Base-by-base conservation (phyloP, 2,888 invertebrate genomes). In the Marasmarcha lunaedactyla region DNA sequence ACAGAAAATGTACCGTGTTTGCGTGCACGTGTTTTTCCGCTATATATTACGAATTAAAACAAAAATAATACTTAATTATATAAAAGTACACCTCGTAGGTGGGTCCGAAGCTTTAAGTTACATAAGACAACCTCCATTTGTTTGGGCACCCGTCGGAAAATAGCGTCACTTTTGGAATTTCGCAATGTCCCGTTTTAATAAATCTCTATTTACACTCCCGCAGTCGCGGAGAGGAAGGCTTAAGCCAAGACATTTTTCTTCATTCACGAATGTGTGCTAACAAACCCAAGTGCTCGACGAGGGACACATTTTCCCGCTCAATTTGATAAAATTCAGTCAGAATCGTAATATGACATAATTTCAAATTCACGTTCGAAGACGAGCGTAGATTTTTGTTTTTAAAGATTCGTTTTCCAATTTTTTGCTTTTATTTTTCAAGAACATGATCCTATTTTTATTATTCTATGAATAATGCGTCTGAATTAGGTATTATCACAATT, bases 201-300 rank as follows among this genome's bases (percentile, higher is more conserved):
- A 81, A 81, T 79, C 79, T 81, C 71, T 77, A 78, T 81, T 79
- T 76, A 71, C 73, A 69, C 70, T 70, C 71, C 71, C 57, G 58
- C 62, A 65, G 69, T 61, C 68, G 67, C 63, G 61, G 71, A 71
- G 74, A 68, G 71, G 71, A 69, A 71, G 76, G 71, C 77, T 77
- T 78, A 76, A 72, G 72, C 73, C 64, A 60, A 70, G 71, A 77
- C 78, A 81, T 81, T 78, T 79, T 79, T 81, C 79, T 79, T 79
- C 78, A 81, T 81, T 78, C 76, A 59, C 67, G 59, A 67, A 69
- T 72, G 63, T 72, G 72, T 65, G 71, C 71, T 74, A 71, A 76
- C 74, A 73, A 76, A 74, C 63, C 68, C 60, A 55, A 49, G 61
- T 67, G 58, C 58, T 60, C 47, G 54, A 51, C 47, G 45, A 55